Conservation (phyloP, 2,113 vertebrate species). For the Egretta garzetta region DNA sequence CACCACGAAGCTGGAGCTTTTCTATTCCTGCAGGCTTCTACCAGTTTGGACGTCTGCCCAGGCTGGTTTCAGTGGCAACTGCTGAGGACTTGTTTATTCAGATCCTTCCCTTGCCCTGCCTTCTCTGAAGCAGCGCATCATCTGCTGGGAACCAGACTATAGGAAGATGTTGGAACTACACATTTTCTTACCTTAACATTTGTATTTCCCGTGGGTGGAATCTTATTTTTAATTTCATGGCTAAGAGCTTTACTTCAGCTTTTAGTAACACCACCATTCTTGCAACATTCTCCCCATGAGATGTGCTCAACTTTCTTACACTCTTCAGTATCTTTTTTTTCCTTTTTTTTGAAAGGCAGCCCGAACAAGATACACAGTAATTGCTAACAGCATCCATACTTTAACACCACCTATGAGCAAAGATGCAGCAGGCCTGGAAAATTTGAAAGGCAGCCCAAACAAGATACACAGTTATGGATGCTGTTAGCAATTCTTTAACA, state of each 20-base stretch:
- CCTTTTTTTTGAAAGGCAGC: neutral
- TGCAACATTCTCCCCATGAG: neutral
- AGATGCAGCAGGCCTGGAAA: neutral
- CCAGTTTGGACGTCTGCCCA: neutral
- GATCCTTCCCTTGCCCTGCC: neutral
- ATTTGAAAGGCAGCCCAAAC: too few relatives aligned
- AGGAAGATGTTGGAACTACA: neutral
- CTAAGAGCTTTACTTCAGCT: neutral
- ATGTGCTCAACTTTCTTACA: neutral
- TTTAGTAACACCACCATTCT: neutral
- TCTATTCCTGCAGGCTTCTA: neutral
- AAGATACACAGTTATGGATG: too few relatives aligned
- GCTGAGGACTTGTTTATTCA: neutral
- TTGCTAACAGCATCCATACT: fast-evolving
- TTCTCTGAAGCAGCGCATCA: neutral
- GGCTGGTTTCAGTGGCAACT: neutral
- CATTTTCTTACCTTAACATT: neutral
- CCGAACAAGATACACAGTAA: neutral
- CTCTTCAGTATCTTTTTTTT: neutral
- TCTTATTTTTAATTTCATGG: neutral
- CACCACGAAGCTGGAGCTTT: neutral
- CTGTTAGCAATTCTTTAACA: too few relatives aligned
- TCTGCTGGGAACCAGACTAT: neutral
- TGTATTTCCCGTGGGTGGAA: neutral
- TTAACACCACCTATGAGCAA: neutral